Evolutionary conservation across 2,113 vertebrate species (phyloP).

Genomic region (Pipa parva): DNA sequence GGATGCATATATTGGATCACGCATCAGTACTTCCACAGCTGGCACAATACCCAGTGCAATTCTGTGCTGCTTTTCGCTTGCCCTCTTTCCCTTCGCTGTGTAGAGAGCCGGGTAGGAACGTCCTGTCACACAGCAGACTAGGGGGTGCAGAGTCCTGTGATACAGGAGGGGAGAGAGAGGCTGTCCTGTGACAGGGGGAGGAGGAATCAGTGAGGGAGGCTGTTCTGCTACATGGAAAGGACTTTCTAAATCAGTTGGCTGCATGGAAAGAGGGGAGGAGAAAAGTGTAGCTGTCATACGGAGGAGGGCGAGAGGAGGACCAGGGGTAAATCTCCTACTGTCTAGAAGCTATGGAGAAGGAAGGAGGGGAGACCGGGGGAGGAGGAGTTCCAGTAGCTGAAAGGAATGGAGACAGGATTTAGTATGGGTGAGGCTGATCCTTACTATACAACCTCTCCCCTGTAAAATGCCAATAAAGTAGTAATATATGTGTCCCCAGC

Average conservation of each 20-base stretch:
- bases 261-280: conserved; percentile 8
- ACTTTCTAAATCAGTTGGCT: background rate
- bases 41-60: background rate
- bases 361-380: conserved; percentile 2
- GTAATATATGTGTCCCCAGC: too few relatives aligned
- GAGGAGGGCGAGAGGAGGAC: conserved; percentile 9
- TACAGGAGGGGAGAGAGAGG: conserved; percentile 9
- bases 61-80: background rate
- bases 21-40: background rate
- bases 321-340: background rate
- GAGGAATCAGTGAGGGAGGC: background rate
- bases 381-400: background rate
- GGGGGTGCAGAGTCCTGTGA: conserved; percentile 17
- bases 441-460: background rate
- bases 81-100: conserved; percentile 24
- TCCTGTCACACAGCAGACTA: conserved; percentile 32
- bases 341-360: background rate
- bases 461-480: background rate
- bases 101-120: conserved; percentile 25
- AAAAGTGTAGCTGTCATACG: background rate
- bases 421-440: conserved; percentile 2
- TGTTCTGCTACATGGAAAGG: background rate
- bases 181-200: conserved; percentile 24
- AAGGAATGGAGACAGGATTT: background rate
- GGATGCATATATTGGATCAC: conserved; percentile 18